These are phyloP conservation scores for Exocentrus adspersus DNA, from an alignment of 2,888 invertebrate genomes.

Conservation along the genomic window DNA sequence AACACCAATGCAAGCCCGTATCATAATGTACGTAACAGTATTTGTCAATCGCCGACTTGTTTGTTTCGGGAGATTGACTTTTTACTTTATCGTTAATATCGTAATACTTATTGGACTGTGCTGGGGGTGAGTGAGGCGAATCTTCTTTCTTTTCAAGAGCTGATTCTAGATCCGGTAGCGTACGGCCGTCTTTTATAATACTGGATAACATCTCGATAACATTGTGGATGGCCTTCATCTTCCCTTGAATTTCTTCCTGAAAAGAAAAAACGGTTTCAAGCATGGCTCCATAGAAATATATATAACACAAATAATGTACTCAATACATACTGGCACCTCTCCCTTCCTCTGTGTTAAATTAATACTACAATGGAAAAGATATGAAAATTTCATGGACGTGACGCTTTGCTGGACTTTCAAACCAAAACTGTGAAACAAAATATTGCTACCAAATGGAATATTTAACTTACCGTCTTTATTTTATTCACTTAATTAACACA, in stretches of 20 bases:
- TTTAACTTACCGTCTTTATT: constrained; percentile 34
- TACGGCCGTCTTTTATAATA: constrained; percentile 79
- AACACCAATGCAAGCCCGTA: constrained; percentile 91
- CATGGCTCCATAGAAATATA: constrained; percentile 18
- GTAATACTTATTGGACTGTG: background rate
- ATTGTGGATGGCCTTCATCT: constrained; percentile 84
- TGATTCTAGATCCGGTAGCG: constrained; percentile 61
- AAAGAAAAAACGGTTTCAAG: constrained; percentile 45
- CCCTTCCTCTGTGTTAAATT: constrained; percentile 32
- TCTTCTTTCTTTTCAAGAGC: constrained; percentile 37
- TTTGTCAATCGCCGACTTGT: constrained; percentile 52
- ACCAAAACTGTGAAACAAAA: constrained; percentile 58
- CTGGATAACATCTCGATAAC: constrained; percentile 89
- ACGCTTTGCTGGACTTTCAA: constrained; percentile 37
- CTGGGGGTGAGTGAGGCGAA: constrained; percentile 9
- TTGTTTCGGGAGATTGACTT: constrained; percentile 19
- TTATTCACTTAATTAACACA: constrained; percentile 2
- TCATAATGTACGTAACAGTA: constrained; percentile 88
- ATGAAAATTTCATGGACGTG: constrained; percentile 24
- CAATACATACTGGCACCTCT: constrained; percentile 54
- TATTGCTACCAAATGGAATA: constrained; percentile 53
- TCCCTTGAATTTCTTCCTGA: constrained; percentile 81
- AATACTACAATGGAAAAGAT: constrained; percentile 39
- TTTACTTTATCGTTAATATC: constrained; percentile 3
- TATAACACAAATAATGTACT: constrained; percentile 27